Conservation (phyloP, 1,140 invertebrate genomes). For the Pseudomyrmex gracilis region DNA sequence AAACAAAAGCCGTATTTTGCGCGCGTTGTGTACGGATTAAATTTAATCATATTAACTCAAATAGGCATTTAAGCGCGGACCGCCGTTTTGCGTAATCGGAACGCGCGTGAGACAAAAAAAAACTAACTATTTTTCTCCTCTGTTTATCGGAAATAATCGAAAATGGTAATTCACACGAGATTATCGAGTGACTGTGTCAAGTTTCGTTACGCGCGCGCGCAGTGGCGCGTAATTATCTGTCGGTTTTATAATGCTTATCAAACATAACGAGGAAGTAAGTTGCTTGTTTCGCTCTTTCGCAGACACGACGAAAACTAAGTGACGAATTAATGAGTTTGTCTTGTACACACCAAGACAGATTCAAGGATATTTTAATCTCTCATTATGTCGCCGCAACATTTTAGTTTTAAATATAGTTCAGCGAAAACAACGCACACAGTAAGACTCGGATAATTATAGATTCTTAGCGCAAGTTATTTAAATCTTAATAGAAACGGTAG, state of each 20-base stretch:
- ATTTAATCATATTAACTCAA: conserved; percentile 1
- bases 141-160: conserved; percentile 24
- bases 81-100: background rate
- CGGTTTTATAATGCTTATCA: background rate
- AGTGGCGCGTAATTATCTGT: conserved; percentile 12
- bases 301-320: conserved; percentile 15
- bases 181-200: conserved; percentile 13
- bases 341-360: conserved; percentile 17
- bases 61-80: conserved; percentile 5
- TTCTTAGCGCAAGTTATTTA: background rate
- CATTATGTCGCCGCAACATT: background rate
- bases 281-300: conserved; percentile 12
- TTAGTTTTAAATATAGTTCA: conserved; percentile 25
- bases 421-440: background rate
- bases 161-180: conserved; percentile 30
- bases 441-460: conserved; percentile 3
- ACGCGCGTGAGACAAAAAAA: background rate
- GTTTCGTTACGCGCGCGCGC: conserved; percentile 26
- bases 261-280: background rate
- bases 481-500: background rate
- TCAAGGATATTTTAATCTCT: background rate
- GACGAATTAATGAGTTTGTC: conserved; percentile 21
- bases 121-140: background rate
- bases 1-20: background rate
- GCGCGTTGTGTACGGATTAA: background rate